These are phyloP conservation scores for Melieria omissa DNA, from an alignment of 2,888 invertebrate genomes.

Conservation along the genomic window DNA sequence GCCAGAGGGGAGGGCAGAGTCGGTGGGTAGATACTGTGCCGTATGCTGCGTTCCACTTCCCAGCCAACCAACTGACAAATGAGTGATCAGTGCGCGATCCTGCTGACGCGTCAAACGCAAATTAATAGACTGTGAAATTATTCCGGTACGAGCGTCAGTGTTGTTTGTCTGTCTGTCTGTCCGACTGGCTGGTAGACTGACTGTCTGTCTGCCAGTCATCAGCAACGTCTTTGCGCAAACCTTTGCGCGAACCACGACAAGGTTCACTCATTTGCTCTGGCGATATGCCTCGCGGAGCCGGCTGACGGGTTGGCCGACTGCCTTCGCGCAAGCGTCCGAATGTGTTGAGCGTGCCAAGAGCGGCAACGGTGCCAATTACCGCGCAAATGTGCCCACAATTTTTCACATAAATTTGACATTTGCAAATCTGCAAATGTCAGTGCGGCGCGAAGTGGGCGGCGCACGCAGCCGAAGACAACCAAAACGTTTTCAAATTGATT, in stretches of 20 bases:
- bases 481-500: slow-evolving; percentile 23
- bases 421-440: slow-evolving; percentile 38
- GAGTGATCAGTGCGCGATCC: slow-evolving; percentile 38
- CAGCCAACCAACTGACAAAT: slow-evolving; percentile 20
- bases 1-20: neutral
- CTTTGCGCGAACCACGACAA: slow-evolving; percentile 7
- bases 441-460: slow-evolving; percentile 12
- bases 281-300: slow-evolving; percentile 12
- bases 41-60: neutral
- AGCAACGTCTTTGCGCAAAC: neutral
- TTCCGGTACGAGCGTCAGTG: slow-evolving; percentile 1
- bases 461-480: neutral
- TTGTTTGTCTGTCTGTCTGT: neutral
- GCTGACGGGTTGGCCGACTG: slow-evolving; percentile 18
- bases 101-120: slow-evolving; percentile 44
- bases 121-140: slow-evolving; percentile 45
- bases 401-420: slow-evolving; percentile 40
- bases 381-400: slow-evolving; percentile 33
- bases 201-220: too few relatives aligned
- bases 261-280: slow-evolving; percentile 17
- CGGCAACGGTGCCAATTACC: slow-evolving; percentile 24
- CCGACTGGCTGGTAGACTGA: neutral
- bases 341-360: neutral
- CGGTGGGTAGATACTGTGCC: neutral
- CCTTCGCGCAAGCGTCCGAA: slow-evolving; percentile 13